A percentile compares a stretch with the other conserved stretches of the same genome.
These are phyloP conservation scores for Chromis chromis DNA, from an alignment of 2,797 vertebrate genomes.

Conservation along the genomic window DNA sequence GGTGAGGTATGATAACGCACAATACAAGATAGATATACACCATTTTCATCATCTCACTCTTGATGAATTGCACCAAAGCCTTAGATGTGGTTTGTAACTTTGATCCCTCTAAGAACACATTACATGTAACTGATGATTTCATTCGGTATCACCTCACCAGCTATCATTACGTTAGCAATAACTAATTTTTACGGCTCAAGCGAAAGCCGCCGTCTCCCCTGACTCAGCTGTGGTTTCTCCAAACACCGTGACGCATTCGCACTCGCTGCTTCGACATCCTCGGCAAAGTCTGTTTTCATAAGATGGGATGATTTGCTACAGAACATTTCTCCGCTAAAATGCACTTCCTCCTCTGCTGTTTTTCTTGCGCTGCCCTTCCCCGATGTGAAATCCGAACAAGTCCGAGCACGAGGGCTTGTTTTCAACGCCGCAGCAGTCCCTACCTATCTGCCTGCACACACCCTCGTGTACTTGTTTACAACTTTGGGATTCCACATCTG, in stretches of 20 bases:
- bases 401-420: constrained; percentile 49
- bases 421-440: neutral
- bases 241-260: constrained; percentile 53
- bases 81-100: constrained; percentile 22
- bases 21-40: neutral
- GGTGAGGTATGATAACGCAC: neutral
- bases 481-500: constrained; percentile 67
- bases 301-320: neutral
- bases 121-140: constrained; percentile 38
- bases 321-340: constrained; percentile 8
- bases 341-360: neutral
- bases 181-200: constrained; percentile 27
- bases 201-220: constrained; percentile 31
- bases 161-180: constrained; percentile 53
- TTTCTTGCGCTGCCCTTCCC: constrained; percentile 7
- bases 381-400: constrained; percentile 53
- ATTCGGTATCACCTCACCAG: constrained; percentile 30
- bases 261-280: constrained; percentile 1
- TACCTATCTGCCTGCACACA: constrained; percentile 48
- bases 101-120: constrained; percentile 12
- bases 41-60: neutral
- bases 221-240: constrained; percentile 57
- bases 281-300: constrained; percentile 23
- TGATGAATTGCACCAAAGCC: neutral
- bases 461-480: constrained; percentile 68